Evolutionary conservation across 2,888 invertebrate genomes (phyloP).

Genomic region (Latrodectus hesperus): DNA sequence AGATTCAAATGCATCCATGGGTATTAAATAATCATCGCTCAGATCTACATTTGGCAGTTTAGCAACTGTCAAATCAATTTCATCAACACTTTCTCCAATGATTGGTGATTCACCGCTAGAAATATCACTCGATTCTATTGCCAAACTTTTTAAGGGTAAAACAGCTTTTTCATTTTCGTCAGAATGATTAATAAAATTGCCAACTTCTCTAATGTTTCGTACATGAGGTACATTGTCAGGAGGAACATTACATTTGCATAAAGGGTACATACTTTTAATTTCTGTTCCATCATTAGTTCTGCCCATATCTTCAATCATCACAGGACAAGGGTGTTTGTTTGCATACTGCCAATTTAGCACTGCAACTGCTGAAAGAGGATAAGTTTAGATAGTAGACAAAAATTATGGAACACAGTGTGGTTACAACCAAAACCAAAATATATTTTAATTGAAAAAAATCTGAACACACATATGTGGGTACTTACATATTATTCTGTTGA

Average conservation of each 20-base stretch:
- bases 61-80: constrained; percentile 2
- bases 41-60: constrained; percentile 48
- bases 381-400: constrained; percentile 25
- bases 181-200: constrained; percentile 6
- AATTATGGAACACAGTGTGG: background rate
- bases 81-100: constrained; percentile 28
- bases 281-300: constrained; percentile 67
- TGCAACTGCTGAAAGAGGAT: constrained; percentile 66
- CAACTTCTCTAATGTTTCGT: constrained; percentile 55
- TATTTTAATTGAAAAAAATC: no score
- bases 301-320: constrained; percentile 72
- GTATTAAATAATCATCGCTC: constrained; percentile 54
- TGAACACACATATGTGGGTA: no score
- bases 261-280: constrained; percentile 70
- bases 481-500: no score
- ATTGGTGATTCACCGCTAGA: constrained; percentile 55
- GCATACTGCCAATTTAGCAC: constrained; percentile 71
- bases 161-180: constrained; percentile 9
- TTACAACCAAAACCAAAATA: no score
- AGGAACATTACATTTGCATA: constrained; percentile 62
- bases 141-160: constrained; percentile 4
- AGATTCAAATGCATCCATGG: constrained; percentile 29
- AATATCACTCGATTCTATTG: constrained; percentile 42
- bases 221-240: constrained; percentile 17
- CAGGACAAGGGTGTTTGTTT: constrained; percentile 72